Base-by-base conservation (phyloP, 2,888 invertebrate species). In the Xylota sylvarum region DNA sequence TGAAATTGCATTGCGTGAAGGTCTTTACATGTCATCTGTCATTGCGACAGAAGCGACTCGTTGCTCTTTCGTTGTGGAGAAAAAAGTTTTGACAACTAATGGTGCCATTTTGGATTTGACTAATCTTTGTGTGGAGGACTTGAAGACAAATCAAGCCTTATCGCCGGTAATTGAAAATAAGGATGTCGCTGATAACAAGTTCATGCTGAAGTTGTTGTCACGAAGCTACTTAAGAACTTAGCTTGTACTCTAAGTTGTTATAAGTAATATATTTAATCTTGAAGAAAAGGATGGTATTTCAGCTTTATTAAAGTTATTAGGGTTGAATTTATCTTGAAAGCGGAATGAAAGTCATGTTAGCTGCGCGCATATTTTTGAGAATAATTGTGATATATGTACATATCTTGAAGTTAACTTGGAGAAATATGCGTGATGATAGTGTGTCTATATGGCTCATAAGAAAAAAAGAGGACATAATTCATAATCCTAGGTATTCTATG, bases 11-110 rank as follows among this genome's bases (percentile, higher is more conserved):
- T 37, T 55, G 10, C 52, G 7, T n/a, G 50, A 67, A 7, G 40
- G 67, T n/a, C 37, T 67, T 0, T 27, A 40, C 14, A 14, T 7
- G 4, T 67, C 67, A 10, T 55, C 67, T 19, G 40, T 52, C 37
- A 40, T 67, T 5, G 37, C 40, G 3, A 40, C 52, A 0, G 40
- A 37, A 27, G 67, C 52, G 7, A 55, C 23, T 19, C 67, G 52
- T 5, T 67, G 67, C 27, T 40, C 67, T n/a, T 67, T 67, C 52
- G 14, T 10, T 14, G 52, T 67, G n/a, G 52, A 67, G 12, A 67
- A 67, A 10, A 27, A 19, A 4, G 52, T 55, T 23, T 17, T 67
- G 14, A 19, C 23, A n/a, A 23, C 5, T 27, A 67, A 67, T 40
- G 67, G 67, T 1, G 67, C 52, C 1, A 14, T 60, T 12, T 19